phyloP scores from a whole-genome alignment of 2,888 invertebrate genomes.

The Parnassius orleans region DNA sequence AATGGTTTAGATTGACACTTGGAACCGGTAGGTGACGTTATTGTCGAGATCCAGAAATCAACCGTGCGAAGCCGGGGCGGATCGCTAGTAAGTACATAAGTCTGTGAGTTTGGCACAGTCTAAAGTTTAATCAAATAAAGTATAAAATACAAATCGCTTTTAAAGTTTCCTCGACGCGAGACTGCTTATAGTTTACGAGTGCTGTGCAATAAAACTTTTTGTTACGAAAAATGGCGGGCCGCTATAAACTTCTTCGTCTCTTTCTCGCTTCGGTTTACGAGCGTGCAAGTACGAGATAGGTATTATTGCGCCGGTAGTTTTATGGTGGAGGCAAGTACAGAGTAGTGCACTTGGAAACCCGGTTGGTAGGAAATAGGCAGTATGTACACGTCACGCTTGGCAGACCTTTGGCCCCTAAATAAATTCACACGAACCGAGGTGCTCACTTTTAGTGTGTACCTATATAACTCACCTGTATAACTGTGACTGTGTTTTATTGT shows the following conservation, averaged over 20 bases:
- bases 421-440: neutral
- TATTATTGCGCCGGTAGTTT: constrained; percentile 68
- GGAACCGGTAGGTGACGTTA: no score
- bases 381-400: constrained; percentile 5
- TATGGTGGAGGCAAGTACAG: constrained; percentile 57
- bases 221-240: constrained; percentile 67
- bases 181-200: constrained; percentile 74
- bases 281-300: constrained; percentile 69
- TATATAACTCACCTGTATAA: no score
- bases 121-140: constrained; percentile 26
- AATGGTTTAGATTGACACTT: no score
- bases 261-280: constrained; percentile 63
- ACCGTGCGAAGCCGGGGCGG: no score
- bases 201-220: constrained; percentile 73
- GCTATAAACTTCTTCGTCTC: constrained; percentile 67
- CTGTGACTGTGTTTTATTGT: no score
- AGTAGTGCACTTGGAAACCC: constrained; percentile 36
- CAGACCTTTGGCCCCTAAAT: neutral
- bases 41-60: no score
- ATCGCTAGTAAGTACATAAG: no score
- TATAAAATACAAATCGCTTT: constrained; percentile 40
- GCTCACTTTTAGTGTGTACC: neutral
- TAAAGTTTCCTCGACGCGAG: constrained; percentile 54
- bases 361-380: constrained; percentile 32
- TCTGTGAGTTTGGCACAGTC: constrained; percentile 7